Evolutionary conservation across 2,113 vertebrate species (phyloP).

Genomic region (Ophiodon elongatus): DNA sequence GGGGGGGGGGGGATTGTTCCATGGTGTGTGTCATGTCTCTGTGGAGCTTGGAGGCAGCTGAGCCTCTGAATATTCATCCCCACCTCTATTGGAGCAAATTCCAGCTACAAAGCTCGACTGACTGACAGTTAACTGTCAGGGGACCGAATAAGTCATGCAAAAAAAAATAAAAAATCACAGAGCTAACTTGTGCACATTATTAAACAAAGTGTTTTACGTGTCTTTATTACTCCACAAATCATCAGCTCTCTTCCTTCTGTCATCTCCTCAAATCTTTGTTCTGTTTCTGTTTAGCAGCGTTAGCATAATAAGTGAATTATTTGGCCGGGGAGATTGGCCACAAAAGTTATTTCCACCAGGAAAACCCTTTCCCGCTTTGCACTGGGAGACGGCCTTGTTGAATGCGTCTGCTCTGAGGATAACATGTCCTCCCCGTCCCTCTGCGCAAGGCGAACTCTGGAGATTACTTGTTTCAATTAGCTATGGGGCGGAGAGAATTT

Average conservation of each 20-base stretch:
- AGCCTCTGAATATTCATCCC: constrained; percentile 77
- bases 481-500: constrained; percentile 73
- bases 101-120: constrained; percentile 54
- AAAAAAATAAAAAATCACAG: constrained; percentile 12
- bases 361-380: constrained; percentile 37
- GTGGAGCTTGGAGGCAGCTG: constrained; percentile 64
- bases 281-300: constrained; percentile 53
- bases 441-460: constrained; percentile 57
- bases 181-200: constrained; percentile 53
- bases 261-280: constrained; percentile 55
- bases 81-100: constrained; percentile 61
- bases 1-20: too few species aligned
- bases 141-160: constrained; percentile 32
- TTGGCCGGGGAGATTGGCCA: constrained; percentile 57
- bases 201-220: constrained; percentile 55
- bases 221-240: constrained; percentile 51
- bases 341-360: constrained; percentile 57
- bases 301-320: constrained; percentile 64
- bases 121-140: constrained; percentile 44
- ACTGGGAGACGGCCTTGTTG: constrained; percentile 21
- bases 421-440: constrained; percentile 58
- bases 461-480: constrained; percentile 84
- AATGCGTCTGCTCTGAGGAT: constrained; percentile 62
- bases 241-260: constrained; percentile 45
- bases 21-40: constrained; percentile 51